phyloP scores from a whole-genome alignment of 1,140 invertebrate species.

The Pachypsylla venusta region DNA sequence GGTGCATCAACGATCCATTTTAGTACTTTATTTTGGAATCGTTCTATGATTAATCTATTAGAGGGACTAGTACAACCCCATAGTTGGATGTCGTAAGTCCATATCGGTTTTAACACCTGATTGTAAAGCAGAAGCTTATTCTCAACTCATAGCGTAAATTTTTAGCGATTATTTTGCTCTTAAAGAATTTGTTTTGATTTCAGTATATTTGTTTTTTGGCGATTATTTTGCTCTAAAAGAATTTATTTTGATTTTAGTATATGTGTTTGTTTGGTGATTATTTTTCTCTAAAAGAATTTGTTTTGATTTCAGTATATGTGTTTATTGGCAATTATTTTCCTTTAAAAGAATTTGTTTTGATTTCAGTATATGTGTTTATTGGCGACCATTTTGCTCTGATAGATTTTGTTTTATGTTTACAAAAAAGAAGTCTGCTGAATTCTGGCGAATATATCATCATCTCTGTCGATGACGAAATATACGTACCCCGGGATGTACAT shows the following conservation, averaged over 20 bases:
- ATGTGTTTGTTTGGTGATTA: neutral
- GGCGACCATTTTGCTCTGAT: constrained; percentile 70
- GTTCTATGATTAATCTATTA: too few relatives aligned
- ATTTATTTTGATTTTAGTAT: too few relatives aligned
- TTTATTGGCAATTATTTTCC: neutral
- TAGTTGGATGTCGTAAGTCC: too few relatives aligned
- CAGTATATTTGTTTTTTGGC: constrained; percentile 82
- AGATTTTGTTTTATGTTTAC: constrained; percentile 53
- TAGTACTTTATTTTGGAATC: too few relatives aligned
- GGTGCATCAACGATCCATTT: too few relatives aligned
- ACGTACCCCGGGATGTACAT: constrained; percentile 43
- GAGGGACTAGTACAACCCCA: too few relatives aligned
- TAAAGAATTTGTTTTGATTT: constrained; percentile 43
- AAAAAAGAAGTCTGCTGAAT: constrained; percentile 47
- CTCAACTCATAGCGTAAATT: too few relatives aligned
- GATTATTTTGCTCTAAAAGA: too few relatives aligned
- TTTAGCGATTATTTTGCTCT: too few relatives aligned
- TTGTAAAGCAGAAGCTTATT: too few relatives aligned
- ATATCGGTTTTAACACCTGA: too few relatives aligned
- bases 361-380: constrained; percentile 68
- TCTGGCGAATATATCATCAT: constrained; percentile 67
- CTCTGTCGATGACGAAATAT: constrained; percentile 72
- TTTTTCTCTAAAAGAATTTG: neutral
- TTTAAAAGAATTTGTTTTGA: constrained; percentile 43
- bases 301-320: too few relatives aligned